Conservation (phyloP, 1,140 invertebrate species). For the Archivesica marissinica region DNA sequence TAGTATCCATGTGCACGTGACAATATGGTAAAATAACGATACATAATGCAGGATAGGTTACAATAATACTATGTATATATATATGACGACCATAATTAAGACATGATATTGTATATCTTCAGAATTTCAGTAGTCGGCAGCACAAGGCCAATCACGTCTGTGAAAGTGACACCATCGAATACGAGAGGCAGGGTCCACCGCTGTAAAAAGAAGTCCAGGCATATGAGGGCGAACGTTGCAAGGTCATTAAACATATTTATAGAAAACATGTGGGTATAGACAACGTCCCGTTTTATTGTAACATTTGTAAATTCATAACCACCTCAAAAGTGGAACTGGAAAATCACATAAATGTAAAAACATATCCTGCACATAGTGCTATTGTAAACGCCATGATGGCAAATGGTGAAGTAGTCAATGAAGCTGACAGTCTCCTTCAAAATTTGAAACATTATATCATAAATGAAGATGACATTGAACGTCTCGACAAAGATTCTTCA, state of each 20-base stretch:
- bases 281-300: conserved; percentile 42
- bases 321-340: conserved; percentile 17
- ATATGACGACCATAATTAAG: background rate
- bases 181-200: conserved; percentile 12
- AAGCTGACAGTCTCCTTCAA: background rate
- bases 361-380: conserved; percentile 9
- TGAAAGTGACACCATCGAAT: background rate
- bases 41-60: background rate
- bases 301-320: conserved; percentile 28
- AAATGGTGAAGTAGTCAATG: background rate
- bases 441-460: background rate
- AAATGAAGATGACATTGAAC: background rate
- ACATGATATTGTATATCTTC: background rate
- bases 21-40: background rate
- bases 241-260: conserved; percentile 21
- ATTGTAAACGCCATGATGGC: background rate
- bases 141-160: background rate
- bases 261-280: conserved; percentile 12
- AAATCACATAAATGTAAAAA: conserved; percentile 14
- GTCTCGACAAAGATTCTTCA: background rate
- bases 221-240: conserved; percentile 16
- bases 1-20: background rate
- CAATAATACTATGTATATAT: background rate
- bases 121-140: background rate
- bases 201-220: background rate